These are phyloP conservation scores for Cephus pulcher DNA, from an alignment of 2,888 invertebrate genomes.

Conservation along the genomic window DNA sequence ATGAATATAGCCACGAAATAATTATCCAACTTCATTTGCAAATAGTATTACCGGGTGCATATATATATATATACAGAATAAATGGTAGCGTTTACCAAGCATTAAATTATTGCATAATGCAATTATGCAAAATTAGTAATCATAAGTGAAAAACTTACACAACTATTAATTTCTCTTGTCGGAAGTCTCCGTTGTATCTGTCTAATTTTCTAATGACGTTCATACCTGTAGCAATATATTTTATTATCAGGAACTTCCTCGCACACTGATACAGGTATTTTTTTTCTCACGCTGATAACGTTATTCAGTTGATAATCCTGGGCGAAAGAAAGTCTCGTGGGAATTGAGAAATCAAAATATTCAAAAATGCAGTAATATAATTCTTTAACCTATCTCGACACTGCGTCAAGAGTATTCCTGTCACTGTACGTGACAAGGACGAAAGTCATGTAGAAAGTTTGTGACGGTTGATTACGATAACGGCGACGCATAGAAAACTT, in stretches of 20 bases:
- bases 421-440: not conserved
- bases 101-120: not conserved
- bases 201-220: not conserved
- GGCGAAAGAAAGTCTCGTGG: not conserved
- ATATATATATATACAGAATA: no score
- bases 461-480: not conserved
- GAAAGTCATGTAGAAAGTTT: not conserved
- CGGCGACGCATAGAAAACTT: not conserved
- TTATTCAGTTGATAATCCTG: not conserved
- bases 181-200: not conserved
- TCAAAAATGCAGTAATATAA: not conserved
- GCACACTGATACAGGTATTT: not conserved
- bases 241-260: not conserved
- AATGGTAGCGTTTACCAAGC: no score
- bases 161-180: not conserved
- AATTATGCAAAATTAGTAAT: not conserved
- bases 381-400: not conserved
- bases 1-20: not conserved
- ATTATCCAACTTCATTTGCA: no score
- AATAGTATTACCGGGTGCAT: no score
- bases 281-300: not conserved
- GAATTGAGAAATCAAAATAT: not conserved
- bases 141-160: not conserved
- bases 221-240: not conserved
- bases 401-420: not conserved